Evolutionary conservation across 2,888 invertebrate species (phyloP).

Genomic region (Coelinius sp.): DNA sequence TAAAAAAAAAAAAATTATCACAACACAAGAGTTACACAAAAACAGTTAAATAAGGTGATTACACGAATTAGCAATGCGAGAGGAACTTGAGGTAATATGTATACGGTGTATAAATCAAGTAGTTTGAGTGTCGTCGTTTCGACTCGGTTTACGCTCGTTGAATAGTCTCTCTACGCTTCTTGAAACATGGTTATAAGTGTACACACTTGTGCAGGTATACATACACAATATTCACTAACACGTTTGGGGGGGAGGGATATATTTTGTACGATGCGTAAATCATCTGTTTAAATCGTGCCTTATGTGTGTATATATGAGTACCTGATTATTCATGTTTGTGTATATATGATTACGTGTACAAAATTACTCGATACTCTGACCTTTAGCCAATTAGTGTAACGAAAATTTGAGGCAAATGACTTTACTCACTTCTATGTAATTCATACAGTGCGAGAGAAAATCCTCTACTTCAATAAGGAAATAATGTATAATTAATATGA

Average conservation of each 20-base stretch:
- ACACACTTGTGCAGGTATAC: slow-evolving; percentile 25
- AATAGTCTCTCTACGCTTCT: slow-evolving; percentile 34
- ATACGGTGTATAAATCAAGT: slow-evolving; percentile 42
- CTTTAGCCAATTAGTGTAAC: slow-evolving; percentile 14
- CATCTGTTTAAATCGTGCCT: slow-evolving; percentile 60
- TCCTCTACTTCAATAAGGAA: too few species aligned
- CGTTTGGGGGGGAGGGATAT: slow-evolving; percentile 11
- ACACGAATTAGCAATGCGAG: slow-evolving; percentile 40
- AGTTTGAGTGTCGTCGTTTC: slow-evolving; percentile 38
- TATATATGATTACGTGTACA: not conserved
- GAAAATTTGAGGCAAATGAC: slow-evolving; percentile 7
- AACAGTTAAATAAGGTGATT: slow-evolving; percentile 32
- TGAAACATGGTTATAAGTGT: slow-evolving; percentile 20
- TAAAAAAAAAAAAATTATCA: not conserved
- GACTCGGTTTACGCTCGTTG: slow-evolving; percentile 34
- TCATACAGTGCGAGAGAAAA: not conserved
- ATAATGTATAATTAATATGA: not conserved
- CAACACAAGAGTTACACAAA: not conserved
- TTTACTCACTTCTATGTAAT: not conserved
- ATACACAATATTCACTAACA: slow-evolving; percentile 22
- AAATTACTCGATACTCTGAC: slow-evolving; percentile 21
- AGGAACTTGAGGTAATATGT: slow-evolving; percentile 30
- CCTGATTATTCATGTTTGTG: slow-evolving; percentile 2
- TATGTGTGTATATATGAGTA: slow-evolving; percentile 51
- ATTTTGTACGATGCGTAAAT: slow-evolving; percentile 56